phyloP scores from a whole-genome alignment of 2,888 invertebrate species.

The Lepidonotus clava region DNA sequence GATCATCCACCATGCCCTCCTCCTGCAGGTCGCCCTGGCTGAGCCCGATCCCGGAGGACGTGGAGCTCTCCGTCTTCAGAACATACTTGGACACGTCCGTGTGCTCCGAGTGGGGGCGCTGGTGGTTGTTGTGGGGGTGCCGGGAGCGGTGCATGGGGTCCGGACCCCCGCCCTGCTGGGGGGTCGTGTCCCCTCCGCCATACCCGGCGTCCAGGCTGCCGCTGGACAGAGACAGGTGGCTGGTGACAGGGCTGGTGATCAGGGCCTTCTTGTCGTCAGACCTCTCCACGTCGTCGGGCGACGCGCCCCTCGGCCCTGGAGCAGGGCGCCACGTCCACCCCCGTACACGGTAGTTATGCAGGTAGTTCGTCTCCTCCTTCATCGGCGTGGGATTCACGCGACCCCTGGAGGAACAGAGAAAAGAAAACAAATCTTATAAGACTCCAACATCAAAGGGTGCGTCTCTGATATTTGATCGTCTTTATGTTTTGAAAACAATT shows the following conservation, averaged over 20 bases:
- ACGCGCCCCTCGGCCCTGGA: background rate
- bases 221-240: constrained; percentile 21
- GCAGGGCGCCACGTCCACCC: constrained; percentile 42
- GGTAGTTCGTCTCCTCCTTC: constrained; percentile 48
- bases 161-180: background rate
- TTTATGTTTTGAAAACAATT: too few relatives aligned
- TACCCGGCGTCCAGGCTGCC: constrained; percentile 37
- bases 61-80: constrained; percentile 4
- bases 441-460: too few relatives aligned
- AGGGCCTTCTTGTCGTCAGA: constrained; percentile 34
- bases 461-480: too few relatives aligned
- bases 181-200: constrained; percentile 14
- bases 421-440: too few relatives aligned
- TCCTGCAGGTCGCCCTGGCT: constrained; percentile 42
- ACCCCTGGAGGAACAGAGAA: background rate
- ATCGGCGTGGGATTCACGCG: constrained; percentile 43
- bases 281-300: constrained; percentile 35
- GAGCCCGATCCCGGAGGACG: constrained; percentile 41
- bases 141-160: background rate
- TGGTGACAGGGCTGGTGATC: constrained; percentile 40
- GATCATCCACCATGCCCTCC: background rate
- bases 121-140: background rate
- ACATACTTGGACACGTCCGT: background rate
- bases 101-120: background rate
- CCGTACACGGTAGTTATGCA: constrained; percentile 43